Base-by-base conservation (phyloP, 1,140 invertebrate genomes). In the Diachasmimorpha longicaudata region DNA sequence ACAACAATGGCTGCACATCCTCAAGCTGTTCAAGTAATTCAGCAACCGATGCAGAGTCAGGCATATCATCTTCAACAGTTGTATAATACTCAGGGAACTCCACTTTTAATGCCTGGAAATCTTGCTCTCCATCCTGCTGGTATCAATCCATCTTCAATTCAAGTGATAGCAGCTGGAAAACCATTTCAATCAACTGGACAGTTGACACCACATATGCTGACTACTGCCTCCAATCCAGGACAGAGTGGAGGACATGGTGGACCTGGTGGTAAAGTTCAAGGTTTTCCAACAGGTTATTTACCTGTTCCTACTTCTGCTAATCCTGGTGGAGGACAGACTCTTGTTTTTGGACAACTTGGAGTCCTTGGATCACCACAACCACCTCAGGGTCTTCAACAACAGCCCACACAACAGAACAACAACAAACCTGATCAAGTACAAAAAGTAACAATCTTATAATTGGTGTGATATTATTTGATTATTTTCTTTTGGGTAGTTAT, bases 101-200 rank as follows among this genome's bases (percentile, higher is more conserved):
- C 94, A 46, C 84, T 95, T 19, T 86, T 96, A 9, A 95, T 96
- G 92, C 94, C 95, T 0, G 92, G 94, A 1, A 95, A 95, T 83
- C 91, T 96, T 42, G 90, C 93, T 0, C 89, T 95, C 21, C 94
- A 95, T 85, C 92, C 93, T 13, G 88, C 89, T 39, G 92, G 93
- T 16, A 91, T 96, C 75, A 94, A 95, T 81, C 94, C 94, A 46
- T 94, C 95, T 48, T 93, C 94, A 70, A 73, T 79, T 36, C 81
- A 94, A 91, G 93, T 95, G 6, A 95, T 95, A 71, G 92, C 94
- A 4, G 93, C 93, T 48, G 93, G 94, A 13, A 96, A 96, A 84
- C 93, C 94, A 0, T 96, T 96, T 83, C 94, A 95, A 86, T 84
- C 87, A 10, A 92, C 93, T 0, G 93, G 93, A 75, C 94, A 95